phyloP scores from a whole-genome alignment of 2,797 vertebrate genomes.

The Agapornis canus region DNA sequence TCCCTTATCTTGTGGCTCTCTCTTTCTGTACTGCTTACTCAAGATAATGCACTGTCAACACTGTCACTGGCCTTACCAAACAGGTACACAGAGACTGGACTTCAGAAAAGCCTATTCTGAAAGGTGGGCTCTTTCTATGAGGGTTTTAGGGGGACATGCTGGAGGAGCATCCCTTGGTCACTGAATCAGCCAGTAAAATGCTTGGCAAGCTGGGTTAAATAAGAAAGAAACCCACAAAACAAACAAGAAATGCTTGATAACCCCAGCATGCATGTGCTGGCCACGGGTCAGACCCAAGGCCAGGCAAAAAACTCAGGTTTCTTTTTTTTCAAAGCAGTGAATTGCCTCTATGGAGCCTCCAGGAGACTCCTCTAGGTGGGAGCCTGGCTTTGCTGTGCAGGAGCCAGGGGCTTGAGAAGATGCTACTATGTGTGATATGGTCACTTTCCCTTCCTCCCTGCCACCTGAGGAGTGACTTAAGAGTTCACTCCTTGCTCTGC shows the following conservation, averaged over 20 bases:
- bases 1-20: background rate
- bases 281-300: background rate
- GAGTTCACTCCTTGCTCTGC: background rate
- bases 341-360: background rate
- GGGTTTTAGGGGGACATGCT: background rate
- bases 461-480: background rate
- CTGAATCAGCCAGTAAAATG: background rate
- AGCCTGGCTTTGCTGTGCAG: background rate
- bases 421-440: fast-evolving
- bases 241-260: background rate
- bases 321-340: background rate
- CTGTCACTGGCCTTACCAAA: background rate
- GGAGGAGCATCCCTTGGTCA: background rate
- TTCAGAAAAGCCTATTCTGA: background rate
- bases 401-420: background rate
- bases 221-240: background rate
- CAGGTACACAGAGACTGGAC: background rate
- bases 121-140: background rate
- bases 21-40: background rate
- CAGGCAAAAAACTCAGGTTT: background rate
- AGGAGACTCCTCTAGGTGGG: background rate
- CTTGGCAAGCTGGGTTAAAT: background rate
- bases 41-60: background rate
- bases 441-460: background rate
- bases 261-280: too few species aligned